phyloP scores from a whole-genome alignment of 2,113 vertebrate genomes.

The Crotalus viridis region DNA sequence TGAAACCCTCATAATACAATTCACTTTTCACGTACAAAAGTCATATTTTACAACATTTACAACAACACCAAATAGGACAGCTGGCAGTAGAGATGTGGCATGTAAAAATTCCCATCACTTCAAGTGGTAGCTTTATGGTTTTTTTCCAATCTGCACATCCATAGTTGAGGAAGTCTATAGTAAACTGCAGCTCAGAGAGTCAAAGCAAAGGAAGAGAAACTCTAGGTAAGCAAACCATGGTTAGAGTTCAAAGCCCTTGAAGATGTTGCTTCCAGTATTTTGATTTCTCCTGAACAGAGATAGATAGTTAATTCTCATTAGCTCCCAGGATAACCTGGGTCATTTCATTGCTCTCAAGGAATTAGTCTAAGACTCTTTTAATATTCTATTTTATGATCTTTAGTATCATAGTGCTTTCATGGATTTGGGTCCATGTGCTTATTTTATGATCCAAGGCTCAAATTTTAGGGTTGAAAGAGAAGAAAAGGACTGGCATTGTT shows the following conservation, averaged over 20 bases:
- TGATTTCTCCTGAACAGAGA: not conserved
- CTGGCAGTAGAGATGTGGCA: not conserved
- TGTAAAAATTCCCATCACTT: not conserved
- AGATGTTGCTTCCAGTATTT: not conserved
- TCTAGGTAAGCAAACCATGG: not conserved
- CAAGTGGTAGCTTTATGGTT: not conserved
- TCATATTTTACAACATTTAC: not conserved
- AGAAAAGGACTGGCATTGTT: not conserved
- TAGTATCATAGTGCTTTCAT: not conserved
- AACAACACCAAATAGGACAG: not conserved
- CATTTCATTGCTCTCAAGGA: not conserved
- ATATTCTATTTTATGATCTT: not conserved
- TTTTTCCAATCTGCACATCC: not conserved
- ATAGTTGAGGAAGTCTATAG: not conserved
- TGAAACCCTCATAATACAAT: not conserved
- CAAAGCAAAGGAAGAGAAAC: not conserved
- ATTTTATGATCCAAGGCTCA: not conserved
- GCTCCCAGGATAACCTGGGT: not conserved
- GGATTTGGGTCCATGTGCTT: not conserved
- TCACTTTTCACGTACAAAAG: not conserved
- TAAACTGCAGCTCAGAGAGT: not conserved
- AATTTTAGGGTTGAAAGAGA: not conserved
- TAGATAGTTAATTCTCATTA: not conserved
- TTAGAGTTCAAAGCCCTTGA: not conserved
- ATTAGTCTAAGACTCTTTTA: not conserved